A percentile compares a stretch with the other conserved stretches of the same genome.
These are phyloP conservation scores for Acrossocheilus wenchowensis DNA, from an alignment of 2,797 vertebrate species.

Conservation along the genomic window DNA sequence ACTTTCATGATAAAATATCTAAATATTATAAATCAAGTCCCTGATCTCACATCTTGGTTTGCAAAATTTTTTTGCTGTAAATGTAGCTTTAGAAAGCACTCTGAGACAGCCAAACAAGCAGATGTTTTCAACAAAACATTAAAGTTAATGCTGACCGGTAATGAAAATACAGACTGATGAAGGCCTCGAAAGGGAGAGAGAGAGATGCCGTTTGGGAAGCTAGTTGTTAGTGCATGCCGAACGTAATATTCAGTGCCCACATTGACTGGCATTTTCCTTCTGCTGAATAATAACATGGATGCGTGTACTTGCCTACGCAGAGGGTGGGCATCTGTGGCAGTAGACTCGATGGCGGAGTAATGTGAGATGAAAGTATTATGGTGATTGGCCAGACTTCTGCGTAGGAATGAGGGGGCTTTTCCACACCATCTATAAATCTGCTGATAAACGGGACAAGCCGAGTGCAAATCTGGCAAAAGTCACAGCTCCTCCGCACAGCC, in stretches of 20 bases:
- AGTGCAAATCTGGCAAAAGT: slow-evolving; percentile 22
- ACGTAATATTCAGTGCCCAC: slow-evolving; percentile 22
- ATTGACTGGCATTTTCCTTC: slow-evolving; percentile 4
- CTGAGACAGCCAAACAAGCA: not conserved
- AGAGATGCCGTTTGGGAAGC: not conserved
- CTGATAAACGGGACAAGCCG: slow-evolving; percentile 33
- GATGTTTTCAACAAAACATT: slow-evolving; percentile 20
- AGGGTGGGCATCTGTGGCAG: slow-evolving; percentile 15
- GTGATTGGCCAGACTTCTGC: slow-evolving; percentile 41
- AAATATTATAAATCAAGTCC: slow-evolving; percentile 24
- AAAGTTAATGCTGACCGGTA: not conserved
- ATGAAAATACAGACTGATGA: not conserved
- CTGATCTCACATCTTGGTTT: not conserved
- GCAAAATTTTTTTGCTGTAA: not conserved
- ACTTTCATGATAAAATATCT: not conserved
- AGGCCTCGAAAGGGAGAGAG: not conserved
- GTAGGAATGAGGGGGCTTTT: slow-evolving; percentile 45
- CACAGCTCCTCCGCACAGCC: slow-evolving; percentile 27
- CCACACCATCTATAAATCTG: slow-evolving; percentile 46
- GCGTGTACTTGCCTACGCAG: not conserved
- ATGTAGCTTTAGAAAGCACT: not conserved
- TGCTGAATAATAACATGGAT: not conserved
- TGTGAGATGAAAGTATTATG: slow-evolving; percentile 29
- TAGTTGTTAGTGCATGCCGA: slow-evolving; percentile 16
- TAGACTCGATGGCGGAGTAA: slow-evolving; percentile 7